These are phyloP conservation scores for Mormyrus proboscirostris DNA, from an alignment of 2,797 vertebrate species.

Conservation along the genomic window DNA sequence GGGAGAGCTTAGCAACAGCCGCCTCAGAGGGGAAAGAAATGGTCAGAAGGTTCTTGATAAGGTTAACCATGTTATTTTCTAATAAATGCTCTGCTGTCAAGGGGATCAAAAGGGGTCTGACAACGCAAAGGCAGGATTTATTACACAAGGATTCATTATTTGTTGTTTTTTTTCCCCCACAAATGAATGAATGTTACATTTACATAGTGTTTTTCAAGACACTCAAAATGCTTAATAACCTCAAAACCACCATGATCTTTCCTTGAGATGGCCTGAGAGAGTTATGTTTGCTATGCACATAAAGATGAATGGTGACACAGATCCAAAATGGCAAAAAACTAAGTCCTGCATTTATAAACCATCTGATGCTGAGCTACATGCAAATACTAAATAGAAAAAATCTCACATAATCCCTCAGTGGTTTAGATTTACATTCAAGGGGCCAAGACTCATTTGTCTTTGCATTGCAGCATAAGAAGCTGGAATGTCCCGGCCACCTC, in stretches of 20 bases:
- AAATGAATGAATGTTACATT: neutral
- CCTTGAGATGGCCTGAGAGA: neutral
- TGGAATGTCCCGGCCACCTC: neutral
- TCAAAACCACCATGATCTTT: neutral
- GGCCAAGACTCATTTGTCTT: slow-evolving; percentile 14
- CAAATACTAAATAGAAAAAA: slow-evolving; percentile 9
- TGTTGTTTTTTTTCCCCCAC: neutral
- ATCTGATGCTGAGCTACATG: slow-evolving; percentile 3
- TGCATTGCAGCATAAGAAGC: neutral
- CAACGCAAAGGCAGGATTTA: neutral
- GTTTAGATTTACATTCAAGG: slow-evolving; percentile 4
- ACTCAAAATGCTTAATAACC: neutral
- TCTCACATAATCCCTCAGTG: slow-evolving; percentile 15
- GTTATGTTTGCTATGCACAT: neutral
- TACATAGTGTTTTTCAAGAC: neutral
- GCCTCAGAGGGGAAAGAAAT: neutral
- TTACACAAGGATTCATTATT: neutral
- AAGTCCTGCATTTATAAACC: slow-evolving; percentile 11
- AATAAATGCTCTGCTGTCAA: neutral
- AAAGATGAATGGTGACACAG: neutral
- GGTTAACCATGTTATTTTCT: slow-evolving; percentile 7
- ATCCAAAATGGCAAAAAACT: neutral
- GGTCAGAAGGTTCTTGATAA: neutral
- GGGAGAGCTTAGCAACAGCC: neutral
- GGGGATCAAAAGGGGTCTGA: neutral